Percentiles rank a stretch among this genome's conserved stretches.
phyloP scores from a whole-genome alignment of 2,797 vertebrate genomes.

The Hippopotamyrus pictus region DNA sequence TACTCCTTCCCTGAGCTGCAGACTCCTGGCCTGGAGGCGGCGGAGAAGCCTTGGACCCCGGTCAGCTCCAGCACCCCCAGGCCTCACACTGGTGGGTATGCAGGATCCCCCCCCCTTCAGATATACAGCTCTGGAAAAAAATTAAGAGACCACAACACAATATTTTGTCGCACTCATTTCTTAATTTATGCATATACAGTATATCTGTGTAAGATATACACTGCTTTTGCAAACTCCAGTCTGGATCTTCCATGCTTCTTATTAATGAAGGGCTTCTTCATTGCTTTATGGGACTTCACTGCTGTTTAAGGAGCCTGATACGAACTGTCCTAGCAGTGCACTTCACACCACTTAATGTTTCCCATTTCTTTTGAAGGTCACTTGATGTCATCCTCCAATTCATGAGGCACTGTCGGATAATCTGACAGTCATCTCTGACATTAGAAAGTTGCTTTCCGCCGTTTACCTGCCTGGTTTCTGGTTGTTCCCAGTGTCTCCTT shows the following conservation, averaged over 20 bases:
- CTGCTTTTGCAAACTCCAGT: background rate
- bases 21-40: constrained; percentile 64
- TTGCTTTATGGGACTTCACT: background rate
- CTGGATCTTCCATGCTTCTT: background rate
- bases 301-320: background rate
- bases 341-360: background rate
- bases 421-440: background rate
- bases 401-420: background rate
- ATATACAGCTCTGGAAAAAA: background rate
- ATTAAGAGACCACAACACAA: background rate
- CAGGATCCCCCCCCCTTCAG: background rate
- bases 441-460: background rate
- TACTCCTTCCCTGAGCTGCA: constrained; percentile 68
- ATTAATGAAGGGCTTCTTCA: background rate
- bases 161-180: background rate
- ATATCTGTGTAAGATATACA: background rate
- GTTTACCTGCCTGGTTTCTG: background rate
- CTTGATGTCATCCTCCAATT: background rate
- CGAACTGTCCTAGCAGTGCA: background rate
- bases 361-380: background rate
- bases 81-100: constrained; percentile 69
- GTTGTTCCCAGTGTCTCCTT: background rate
- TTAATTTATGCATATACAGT: background rate
- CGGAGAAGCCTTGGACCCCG: constrained; percentile 66
- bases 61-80: constrained; percentile 66